phyloP scores from a whole-genome alignment of 2,113 vertebrate species.

The Hassar affinis region DNA sequence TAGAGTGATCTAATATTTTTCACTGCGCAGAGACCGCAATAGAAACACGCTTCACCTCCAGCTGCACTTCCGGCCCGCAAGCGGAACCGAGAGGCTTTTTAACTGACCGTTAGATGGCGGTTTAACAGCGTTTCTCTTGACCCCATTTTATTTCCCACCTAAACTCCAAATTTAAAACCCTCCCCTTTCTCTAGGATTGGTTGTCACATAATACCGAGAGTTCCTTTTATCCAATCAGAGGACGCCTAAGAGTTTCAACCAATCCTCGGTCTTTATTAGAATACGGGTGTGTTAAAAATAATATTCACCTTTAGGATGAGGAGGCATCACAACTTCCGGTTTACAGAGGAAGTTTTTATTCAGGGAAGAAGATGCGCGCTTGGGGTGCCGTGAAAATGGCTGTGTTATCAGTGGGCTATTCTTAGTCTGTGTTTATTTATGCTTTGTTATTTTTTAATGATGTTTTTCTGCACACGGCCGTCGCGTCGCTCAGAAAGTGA shows the following conservation, averaged over 20 bases:
- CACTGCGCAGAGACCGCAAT: neutral
- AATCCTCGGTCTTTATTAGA: neutral
- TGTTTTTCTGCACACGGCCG: slow-evolving; percentile 14
- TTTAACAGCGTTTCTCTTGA: neutral
- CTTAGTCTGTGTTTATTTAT: neutral
- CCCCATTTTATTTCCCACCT: neutral
- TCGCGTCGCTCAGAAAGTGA: slow-evolving; percentile 18
- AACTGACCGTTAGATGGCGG: slow-evolving; percentile 20
- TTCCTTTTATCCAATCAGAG: neutral
- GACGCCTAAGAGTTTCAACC: neutral
- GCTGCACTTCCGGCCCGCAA: neutral
- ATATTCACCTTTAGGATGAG: neutral
- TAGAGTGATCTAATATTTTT: neutral
- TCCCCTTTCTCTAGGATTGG: neutral
- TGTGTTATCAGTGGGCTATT: neutral
- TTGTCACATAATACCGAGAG: neutral
- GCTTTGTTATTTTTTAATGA: neutral
- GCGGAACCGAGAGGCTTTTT: neutral
- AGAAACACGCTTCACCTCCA: neutral
- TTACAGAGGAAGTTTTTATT: slow-evolving; percentile 45
- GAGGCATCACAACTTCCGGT: slow-evolving; percentile 16
- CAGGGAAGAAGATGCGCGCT: neutral
- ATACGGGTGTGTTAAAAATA: neutral
- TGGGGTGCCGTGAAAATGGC: neutral
- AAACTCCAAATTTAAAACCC: neutral